These are phyloP conservation scores for Cephalopachus bancanus DNA, from an alignment of 2,797 vertebrate genomes.

Conservation along the genomic window DNA sequence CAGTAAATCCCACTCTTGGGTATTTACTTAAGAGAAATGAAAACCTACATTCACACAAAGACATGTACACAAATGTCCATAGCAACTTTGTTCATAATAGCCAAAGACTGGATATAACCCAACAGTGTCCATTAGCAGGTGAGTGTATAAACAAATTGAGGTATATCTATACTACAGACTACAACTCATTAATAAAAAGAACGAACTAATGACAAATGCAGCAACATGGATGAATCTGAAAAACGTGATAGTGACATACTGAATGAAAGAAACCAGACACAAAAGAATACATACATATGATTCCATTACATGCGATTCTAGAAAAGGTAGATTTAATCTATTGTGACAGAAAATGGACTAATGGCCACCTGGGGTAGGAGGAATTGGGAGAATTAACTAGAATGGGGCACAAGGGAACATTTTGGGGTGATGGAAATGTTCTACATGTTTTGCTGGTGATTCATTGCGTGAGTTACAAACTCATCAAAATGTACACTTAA, in stretches of 20 bases:
- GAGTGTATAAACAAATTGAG: background rate
- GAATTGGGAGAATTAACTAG: background rate
- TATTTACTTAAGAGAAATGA: conserved; percentile 37
- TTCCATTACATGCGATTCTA: background rate
- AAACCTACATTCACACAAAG: background rate
- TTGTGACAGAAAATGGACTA: background rate
- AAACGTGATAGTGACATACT: background rate
- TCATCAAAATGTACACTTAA: background rate
- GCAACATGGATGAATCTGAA: background rate
- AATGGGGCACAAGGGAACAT: background rate
- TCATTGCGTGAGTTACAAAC: background rate
- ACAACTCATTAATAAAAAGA: background rate
- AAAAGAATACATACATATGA: background rate
- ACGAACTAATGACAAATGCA: background rate
- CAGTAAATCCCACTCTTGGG: background rate
- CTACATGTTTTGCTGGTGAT: background rate
- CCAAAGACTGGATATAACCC: background rate
- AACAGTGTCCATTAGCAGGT: background rate
- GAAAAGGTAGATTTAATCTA: background rate
- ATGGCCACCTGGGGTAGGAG: background rate
- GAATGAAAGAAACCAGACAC: background rate
- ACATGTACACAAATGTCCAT: background rate
- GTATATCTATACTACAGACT: background rate
- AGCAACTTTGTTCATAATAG: background rate
- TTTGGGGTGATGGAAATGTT: background rate